Evolutionary conservation across 2,888 invertebrate species (phyloP).

Genomic region (Melangyna quadrimaculata): DNA sequence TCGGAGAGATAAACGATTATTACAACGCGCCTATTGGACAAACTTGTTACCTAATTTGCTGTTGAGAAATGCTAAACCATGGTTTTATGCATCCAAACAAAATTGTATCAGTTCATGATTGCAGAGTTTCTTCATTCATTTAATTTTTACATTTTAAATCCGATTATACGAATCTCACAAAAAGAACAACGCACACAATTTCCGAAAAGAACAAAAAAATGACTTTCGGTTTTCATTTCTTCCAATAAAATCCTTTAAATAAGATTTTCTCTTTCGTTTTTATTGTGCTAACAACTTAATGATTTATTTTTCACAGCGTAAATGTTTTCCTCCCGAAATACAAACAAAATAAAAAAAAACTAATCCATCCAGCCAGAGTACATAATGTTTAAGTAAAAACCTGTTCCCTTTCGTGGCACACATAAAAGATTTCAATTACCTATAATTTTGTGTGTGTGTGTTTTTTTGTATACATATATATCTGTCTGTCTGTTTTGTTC

Average conservation of each 20-base stretch:
- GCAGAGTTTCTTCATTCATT: not conserved
- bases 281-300: slow-evolving; percentile 16
- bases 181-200: not conserved
- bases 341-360: not conserved
- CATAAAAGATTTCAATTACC: slow-evolving; percentile 8
- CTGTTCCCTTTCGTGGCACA: slow-evolving; percentile 8
- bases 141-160: not conserved
- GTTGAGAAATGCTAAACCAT: not conserved
- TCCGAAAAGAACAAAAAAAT: slow-evolving; percentile 7
- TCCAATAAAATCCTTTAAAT: slow-evolving; percentile 48
- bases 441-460: slow-evolving; percentile 1
- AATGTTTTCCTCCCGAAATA: not conserved
- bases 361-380: not conserved
- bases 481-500: not conserved
- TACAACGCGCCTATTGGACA: not conserved
- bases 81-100: not conserved
- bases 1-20: not conserved
- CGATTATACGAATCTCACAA: not conserved
- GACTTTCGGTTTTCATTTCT: slow-evolving; percentile 65
- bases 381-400: not conserved
- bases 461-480: no score
- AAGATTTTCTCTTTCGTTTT: slow-evolving; percentile 9
- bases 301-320: slow-evolving; percentile 26
- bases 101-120: not conserved
- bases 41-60: not conserved